A percentile compares a stretch with the other conserved stretches of the same genome.
Conservation (phyloP, 2,113 vertebrate species). For the Actenoides hombroni region DNA sequence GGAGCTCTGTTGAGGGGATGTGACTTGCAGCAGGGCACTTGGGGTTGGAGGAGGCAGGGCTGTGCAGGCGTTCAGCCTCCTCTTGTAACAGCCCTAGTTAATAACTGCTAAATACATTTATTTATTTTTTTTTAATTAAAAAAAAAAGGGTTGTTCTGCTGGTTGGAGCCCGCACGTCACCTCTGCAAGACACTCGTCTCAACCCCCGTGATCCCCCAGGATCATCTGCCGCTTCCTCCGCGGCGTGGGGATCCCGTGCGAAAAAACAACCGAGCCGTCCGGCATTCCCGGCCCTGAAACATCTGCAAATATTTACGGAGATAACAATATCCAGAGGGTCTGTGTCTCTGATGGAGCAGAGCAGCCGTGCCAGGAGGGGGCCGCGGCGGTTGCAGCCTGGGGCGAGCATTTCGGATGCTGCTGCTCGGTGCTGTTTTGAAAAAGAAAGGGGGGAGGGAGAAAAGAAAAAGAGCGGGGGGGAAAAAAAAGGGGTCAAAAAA, state of each 20-base stretch:
- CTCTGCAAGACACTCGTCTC: constrained; percentile 40
- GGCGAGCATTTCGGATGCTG: background rate
- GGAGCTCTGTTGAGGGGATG: background rate
- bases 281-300: background rate
- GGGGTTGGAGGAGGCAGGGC: background rate
- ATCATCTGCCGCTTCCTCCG: background rate
- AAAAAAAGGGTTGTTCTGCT: background rate
- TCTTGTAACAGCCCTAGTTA: background rate
- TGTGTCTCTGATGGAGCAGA: background rate
- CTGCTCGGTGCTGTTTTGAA: background rate
- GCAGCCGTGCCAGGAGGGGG: background rate
- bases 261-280: background rate
- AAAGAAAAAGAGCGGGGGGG: background rate
- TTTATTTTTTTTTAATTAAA: background rate
- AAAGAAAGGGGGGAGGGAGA: background rate
- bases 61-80: background rate
- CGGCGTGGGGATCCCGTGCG: background rate
- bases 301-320: constrained; percentile 54
- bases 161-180: background rate
- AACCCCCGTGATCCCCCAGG: background rate
- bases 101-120: background rate
- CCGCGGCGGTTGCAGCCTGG: accelerated
- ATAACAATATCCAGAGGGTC: constrained; percentile 42
- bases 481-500: background rate
- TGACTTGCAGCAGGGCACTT: accelerated